Evolutionary conservation across 1,140 invertebrate species (phyloP).

Genomic region (Schlechtendalia chinensis): DNA sequence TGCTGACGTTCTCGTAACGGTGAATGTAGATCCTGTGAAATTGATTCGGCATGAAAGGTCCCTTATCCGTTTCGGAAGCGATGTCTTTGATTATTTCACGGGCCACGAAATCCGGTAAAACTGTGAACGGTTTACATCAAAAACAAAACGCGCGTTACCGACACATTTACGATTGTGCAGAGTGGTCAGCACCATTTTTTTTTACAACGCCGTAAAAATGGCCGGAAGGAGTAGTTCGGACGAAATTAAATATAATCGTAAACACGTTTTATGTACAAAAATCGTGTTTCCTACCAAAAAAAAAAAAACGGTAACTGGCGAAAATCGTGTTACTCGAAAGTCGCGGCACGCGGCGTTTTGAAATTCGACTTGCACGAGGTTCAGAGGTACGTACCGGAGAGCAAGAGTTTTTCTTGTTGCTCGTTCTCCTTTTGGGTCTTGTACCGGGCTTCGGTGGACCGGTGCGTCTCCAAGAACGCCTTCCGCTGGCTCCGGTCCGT

Average conservation of each 20-base stretch:
- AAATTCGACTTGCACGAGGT: no score
- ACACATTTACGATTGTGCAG: neutral
- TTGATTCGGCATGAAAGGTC: conserved; percentile 74
- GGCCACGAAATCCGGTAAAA: conserved; percentile 93
- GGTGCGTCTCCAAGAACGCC: conserved; percentile 92
- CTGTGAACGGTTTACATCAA: conserved; percentile 63
- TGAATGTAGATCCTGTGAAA: conserved; percentile 98
- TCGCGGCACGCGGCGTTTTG: no score
- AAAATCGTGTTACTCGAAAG: no score
- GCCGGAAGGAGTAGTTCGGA: no score
- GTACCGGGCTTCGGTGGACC: conserved; percentile 91
- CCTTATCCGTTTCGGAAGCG: conserved; percentile 70
- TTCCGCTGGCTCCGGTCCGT: conserved; percentile 92
- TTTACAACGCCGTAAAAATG: no score
- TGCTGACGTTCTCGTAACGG: conserved; percentile 94
- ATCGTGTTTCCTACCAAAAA: no score
- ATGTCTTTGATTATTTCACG: conserved; percentile 91
- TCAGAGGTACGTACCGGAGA: conserved; percentile 68
- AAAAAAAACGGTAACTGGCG: no score
- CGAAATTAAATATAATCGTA: no score
- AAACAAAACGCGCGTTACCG: conserved; percentile 50
- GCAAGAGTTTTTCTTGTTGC: conserved; percentile 85
- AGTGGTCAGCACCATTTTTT: no score
- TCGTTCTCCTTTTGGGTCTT: conserved; percentile 92
- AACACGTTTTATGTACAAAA: no score